A percentile compares a stretch with the other conserved stretches of the same genome.
Evolutionary conservation across 2,113 vertebrate genomes (phyloP).

Genomic region (Gymnobelideus leadbeateri): DNA sequence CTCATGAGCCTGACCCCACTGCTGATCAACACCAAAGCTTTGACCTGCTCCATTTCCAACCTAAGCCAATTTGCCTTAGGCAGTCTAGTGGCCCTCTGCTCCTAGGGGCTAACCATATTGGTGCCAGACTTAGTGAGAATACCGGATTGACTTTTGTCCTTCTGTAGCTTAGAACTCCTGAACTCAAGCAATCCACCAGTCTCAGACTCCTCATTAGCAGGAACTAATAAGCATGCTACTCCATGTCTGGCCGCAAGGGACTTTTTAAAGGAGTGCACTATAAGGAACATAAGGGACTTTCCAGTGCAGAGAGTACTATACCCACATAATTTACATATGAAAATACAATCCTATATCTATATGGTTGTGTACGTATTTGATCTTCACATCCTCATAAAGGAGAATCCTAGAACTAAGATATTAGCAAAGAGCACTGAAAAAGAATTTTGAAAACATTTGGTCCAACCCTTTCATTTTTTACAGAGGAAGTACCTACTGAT

Average conservation of each 20-base stretch:
- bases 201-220: not conserved
- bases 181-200: not conserved
- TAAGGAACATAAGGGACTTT: conserved; percentile 45
- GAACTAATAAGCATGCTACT: not conserved
- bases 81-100: not conserved
- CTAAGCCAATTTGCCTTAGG: not conserved
- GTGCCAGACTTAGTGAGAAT: not conserved
- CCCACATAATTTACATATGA: not conserved
- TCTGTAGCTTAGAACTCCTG: not conserved
- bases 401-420: conserved; percentile 32
- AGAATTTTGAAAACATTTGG: not conserved
- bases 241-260: not conserved
- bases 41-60: not conserved
- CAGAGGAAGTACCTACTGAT: not conserved
- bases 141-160: not conserved
- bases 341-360: not conserved
- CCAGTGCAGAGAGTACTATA: not conserved
- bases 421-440: not conserved
- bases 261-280: not conserved
- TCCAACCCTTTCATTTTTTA: not conserved
- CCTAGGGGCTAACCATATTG: not conserved
- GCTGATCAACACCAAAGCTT: not conserved
- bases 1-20: not conserved
- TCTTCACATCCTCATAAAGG: conserved; percentile 21
- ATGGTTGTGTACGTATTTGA: not conserved